Conservation (phyloP, 2,888 invertebrate species). For the Callyntrura guangdongensis region DNA sequence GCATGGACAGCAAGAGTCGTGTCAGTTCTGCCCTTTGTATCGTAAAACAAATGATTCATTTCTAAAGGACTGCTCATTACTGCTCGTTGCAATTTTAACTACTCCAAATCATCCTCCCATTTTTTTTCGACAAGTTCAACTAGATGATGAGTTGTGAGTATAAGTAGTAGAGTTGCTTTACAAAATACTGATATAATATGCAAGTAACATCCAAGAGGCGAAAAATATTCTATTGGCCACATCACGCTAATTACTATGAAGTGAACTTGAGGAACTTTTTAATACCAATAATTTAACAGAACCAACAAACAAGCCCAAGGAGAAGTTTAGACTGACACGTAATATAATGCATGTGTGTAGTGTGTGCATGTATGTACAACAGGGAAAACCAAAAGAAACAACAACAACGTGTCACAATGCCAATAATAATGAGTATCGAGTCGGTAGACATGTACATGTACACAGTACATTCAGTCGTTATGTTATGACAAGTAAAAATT, state of each 20-base stretch:
- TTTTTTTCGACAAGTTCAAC: constrained; percentile 61
- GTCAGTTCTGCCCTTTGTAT: constrained; percentile 38
- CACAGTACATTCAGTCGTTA: background rate
- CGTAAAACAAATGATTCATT: constrained; percentile 72
- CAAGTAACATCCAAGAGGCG: background rate
- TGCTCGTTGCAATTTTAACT: constrained; percentile 69
- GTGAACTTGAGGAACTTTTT: constrained; percentile 59
- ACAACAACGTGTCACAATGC: constrained; percentile 33
- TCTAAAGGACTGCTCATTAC: constrained; percentile 69
- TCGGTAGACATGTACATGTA: constrained; percentile 23
- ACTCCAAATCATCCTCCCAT: constrained; percentile 64
- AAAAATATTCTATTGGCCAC: constrained; percentile 58
- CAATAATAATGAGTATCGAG: constrained; percentile 44
- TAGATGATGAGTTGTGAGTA: constrained; percentile 30
- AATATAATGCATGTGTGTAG: background rate
- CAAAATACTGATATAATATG: background rate
- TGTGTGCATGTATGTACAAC: constrained; percentile 25
- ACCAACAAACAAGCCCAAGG: constrained; percentile 53
- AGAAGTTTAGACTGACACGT: background rate
- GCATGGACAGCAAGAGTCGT: constrained; percentile 41
- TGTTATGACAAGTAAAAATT: constrained; percentile 44
- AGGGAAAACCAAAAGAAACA: constrained; percentile 20
- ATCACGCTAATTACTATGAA: constrained; percentile 73
- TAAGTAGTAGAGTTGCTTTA: too few relatives aligned
- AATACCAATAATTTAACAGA: constrained; percentile 58